Evolutionary conservation across 2,888 invertebrate species (phyloP).

Genomic region (Catocala fraxini): DNA sequence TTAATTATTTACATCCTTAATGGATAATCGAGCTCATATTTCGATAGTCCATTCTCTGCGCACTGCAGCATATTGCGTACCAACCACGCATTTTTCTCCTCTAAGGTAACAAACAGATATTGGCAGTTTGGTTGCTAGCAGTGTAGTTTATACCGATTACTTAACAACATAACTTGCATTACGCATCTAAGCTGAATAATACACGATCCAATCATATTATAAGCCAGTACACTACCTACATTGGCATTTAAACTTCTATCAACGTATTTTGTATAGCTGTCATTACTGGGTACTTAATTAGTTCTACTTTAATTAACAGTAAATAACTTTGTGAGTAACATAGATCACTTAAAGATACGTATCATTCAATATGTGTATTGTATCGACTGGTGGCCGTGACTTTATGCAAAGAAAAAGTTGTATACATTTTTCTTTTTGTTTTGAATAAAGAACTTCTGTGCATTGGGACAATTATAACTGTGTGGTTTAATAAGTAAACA

Average conservation of each 20-base stretch:
- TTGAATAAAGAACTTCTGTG: too few species aligned
- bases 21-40: too few species aligned
- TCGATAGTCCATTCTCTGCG: too few species aligned
- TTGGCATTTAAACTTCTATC: constrained; percentile 17
- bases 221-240: neutral
- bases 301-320: constrained; percentile 23
- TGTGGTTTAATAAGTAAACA: too few species aligned
- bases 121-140: too few species aligned
- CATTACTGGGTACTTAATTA: constrained; percentile 22
- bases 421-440: neutral
- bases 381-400: neutral
- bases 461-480: too few species aligned
- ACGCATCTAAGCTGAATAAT: constrained; percentile 1
- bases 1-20: too few species aligned
- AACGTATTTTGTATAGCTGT: constrained; percentile 16
- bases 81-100: too few species aligned
- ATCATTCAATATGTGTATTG: constrained; percentile 15
- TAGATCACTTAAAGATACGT: constrained; percentile 17
- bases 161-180: too few species aligned
- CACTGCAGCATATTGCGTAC: too few species aligned
- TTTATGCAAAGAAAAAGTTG: neutral
- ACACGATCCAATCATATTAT: neutral
- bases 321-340: constrained; percentile 22
- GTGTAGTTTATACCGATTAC: too few species aligned
- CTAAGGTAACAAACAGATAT: too few species aligned